A percentile compares a stretch with the other conserved stretches of the same genome.
These are phyloP conservation scores for Uropetala carovei DNA, from an alignment of 2,888 invertebrate species.

Conservation along the genomic window DNA sequence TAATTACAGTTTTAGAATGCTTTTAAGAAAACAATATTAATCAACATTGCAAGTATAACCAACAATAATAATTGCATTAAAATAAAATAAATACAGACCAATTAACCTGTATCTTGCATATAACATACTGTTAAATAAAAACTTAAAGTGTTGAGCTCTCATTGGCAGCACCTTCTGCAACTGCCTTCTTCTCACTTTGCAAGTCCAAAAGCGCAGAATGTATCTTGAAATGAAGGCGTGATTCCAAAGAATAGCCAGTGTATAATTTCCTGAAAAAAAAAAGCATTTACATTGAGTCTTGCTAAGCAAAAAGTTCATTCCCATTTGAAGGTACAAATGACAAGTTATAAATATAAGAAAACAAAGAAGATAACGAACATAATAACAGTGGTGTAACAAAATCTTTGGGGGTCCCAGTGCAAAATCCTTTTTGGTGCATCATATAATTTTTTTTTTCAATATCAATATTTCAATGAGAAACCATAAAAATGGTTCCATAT, in stretches of 20 bases:
- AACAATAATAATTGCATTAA: no score
- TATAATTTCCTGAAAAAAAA: slow-evolving; percentile 86
- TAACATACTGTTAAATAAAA: neutral
- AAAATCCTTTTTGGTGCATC: no score
- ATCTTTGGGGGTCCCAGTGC: no score
- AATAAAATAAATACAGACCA: slow-evolving; percentile 36
- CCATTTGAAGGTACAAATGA: neutral
- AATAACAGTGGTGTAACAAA: no score
- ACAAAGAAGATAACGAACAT: neutral
- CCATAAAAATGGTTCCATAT: no score
- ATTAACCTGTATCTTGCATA: neutral
- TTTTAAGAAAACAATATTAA: no score
- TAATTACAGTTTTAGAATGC: no score
- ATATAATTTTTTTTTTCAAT: no score
- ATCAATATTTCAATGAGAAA: no score
- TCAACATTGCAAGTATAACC: no score
- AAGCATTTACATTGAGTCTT: neutral
- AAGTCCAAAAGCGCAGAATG: slow-evolving; percentile 80
- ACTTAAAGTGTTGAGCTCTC: slow-evolving; percentile 23
- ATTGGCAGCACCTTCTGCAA: slow-evolving; percentile 2
- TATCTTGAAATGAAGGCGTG: slow-evolving; percentile 91
- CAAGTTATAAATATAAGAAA: neutral
- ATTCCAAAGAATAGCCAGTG: slow-evolving; percentile 91
- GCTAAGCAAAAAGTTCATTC: no score
- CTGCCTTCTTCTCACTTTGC: slow-evolving; percentile 65